Conservation (phyloP, 2,888 invertebrate species). For the Drosophila atripex region DNA sequence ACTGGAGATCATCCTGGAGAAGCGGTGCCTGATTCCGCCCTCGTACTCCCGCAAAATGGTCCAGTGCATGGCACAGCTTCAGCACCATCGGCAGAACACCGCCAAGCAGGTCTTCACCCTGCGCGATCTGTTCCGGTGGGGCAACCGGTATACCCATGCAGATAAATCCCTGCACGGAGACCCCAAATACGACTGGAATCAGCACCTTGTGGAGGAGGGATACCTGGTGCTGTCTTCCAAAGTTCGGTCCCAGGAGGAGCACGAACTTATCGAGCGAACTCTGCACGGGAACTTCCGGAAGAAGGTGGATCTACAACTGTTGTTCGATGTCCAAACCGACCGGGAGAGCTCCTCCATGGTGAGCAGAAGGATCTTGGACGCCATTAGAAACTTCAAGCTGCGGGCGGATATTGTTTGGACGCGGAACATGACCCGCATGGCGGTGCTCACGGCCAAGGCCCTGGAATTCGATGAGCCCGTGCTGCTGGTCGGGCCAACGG, state of each 20-base stretch:
- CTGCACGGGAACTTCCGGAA: slow-evolving; percentile 92
- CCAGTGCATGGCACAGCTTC: slow-evolving; percentile 94
- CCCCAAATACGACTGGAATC: slow-evolving; percentile 96
- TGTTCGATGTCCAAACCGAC: slow-evolving; percentile 88
- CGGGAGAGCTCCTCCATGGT: slow-evolving; percentile 90
- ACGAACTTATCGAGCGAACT: slow-evolving; percentile 91
- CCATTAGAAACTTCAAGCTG: slow-evolving; percentile 86
- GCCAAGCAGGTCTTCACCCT: slow-evolving; percentile 96
- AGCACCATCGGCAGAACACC: slow-evolving; percentile 91
- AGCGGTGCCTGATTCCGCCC: slow-evolving; percentile 93
- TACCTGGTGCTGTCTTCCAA: slow-evolving; percentile 96
- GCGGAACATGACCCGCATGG: slow-evolving; percentile 92
- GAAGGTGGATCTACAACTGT: slow-evolving; percentile 87
- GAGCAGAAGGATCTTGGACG: slow-evolving; percentile 89
- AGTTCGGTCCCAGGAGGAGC: slow-evolving; percentile 93
- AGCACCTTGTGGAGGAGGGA: slow-evolving; percentile 98
- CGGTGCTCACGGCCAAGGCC: slow-evolving; percentile 92
- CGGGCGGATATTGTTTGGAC: slow-evolving; percentile 96
- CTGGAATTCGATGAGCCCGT: slow-evolving; percentile 96
- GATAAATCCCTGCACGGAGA: slow-evolving; percentile 85
- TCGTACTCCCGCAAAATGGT: slow-evolving; percentile 96
- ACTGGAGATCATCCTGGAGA: slow-evolving; percentile 93
- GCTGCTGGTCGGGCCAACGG: slow-evolving; percentile 98
- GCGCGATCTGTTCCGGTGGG: slow-evolving; percentile 98
- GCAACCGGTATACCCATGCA: slow-evolving; percentile 93